These are phyloP conservation scores for Salarias fasciatus DNA, from an alignment of 2,797 vertebrate genomes.

Conservation along the genomic window DNA sequence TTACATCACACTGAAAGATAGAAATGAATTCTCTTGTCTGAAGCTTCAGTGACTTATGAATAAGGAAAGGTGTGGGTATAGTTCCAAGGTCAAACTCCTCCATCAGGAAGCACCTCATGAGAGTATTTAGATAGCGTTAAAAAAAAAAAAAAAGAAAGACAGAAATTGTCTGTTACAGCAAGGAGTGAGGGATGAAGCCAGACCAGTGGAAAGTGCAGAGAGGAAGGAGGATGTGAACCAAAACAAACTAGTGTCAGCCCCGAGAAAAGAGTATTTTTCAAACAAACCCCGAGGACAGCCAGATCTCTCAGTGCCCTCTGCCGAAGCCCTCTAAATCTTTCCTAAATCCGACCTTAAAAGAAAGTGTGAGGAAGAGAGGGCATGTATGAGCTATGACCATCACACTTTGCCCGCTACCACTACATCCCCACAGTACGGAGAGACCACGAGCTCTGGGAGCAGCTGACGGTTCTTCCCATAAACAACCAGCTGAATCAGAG, in stretches of 20 bases:
- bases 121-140: background rate
- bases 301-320: constrained; percentile 27
- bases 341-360: constrained; percentile 44
- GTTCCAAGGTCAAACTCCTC: too few relatives aligned
- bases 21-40: too few relatives aligned
- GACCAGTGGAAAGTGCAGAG: constrained; percentile 3
- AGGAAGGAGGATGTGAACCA: constrained; percentile 16
- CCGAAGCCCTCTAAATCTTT: constrained; percentile 46
- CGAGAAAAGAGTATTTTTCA: constrained; percentile 41
- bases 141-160: background rate
- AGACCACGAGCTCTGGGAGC: constrained; percentile 8
- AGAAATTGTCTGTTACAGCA: background rate
- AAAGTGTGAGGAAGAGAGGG: constrained; percentile 28
- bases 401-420: constrained; percentile 4
- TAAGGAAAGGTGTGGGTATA: too few relatives aligned
- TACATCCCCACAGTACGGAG: constrained; percentile 12
- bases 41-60: too few relatives aligned
- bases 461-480: constrained; percentile 11
- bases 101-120: background rate
- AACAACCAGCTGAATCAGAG: background rate
- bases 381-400: constrained; percentile 16
- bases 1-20: too few relatives aligned
- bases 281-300: constrained; percentile 37
- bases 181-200: background rate
- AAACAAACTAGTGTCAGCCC: constrained; percentile 32